A percentile compares a stretch with the other conserved stretches of the same genome.
Evolutionary conservation across 2,888 invertebrate species (phyloP).

Genomic region (Anagyrus pseudococci): DNA sequence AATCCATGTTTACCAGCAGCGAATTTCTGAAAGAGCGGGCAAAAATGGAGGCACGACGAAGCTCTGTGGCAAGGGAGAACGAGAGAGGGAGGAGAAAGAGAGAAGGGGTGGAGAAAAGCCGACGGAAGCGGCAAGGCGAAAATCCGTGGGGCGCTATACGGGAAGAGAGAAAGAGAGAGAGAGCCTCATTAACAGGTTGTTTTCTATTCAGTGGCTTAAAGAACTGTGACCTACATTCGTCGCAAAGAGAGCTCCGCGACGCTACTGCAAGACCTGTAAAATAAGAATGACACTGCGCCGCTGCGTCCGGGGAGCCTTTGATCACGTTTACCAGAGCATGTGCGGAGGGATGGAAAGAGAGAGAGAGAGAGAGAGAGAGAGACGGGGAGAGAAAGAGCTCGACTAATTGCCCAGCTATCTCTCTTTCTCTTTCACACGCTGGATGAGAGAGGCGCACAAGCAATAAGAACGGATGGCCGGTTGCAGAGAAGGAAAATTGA

Average conservation of each 20-base stretch:
- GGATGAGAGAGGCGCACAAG: no score
- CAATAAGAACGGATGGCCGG: no score
- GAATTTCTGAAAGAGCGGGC: not conserved
- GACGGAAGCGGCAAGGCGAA: no score
- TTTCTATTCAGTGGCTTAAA: constrained; percentile 26
- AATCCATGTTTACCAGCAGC: no score
- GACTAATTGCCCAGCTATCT: not conserved
- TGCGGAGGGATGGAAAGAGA: constrained; percentile 6
- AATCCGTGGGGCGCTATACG: not conserved
- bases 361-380: not conserved
- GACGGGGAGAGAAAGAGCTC: not conserved
- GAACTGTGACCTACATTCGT: constrained; percentile 38
- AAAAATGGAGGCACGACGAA: not conserved
- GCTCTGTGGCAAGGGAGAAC: no score
- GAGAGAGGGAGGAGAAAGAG: no score
- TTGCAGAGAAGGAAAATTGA: no score
- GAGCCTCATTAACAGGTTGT: constrained; percentile 32
- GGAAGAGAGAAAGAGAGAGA: not conserved
- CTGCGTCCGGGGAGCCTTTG: constrained; percentile 38
- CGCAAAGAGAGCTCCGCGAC: not conserved
- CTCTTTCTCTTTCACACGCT: no score
- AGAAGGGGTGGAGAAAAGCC: not conserved
- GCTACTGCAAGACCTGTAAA: constrained; percentile 35
- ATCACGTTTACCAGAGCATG: constrained; percentile 37
- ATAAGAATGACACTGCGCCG: constrained; percentile 38